Percentiles rank a stretch among this genome's conserved stretches.
phyloP scores from a whole-genome alignment of 2,797 vertebrate species.

The Lagodon rhomboides region DNA sequence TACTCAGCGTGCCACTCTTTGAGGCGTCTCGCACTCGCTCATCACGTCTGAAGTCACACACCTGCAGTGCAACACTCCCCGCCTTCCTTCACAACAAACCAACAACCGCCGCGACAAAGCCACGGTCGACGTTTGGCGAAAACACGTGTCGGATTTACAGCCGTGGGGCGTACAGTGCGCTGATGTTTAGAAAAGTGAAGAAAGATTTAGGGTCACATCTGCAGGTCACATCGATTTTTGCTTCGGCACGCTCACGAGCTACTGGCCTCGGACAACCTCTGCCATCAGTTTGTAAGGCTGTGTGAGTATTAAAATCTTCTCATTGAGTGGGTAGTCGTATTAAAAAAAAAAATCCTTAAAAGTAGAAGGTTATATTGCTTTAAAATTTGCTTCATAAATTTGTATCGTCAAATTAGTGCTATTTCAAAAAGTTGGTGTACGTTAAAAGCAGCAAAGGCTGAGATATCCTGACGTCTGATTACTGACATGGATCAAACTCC shows the following conservation, averaged over 20 bases:
- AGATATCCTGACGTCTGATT: not conserved
- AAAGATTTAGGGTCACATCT: no score
- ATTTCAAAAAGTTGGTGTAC: not conserved
- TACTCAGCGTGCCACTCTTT: not conserved
- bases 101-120: not conserved
- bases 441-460: not conserved
- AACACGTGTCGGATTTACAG: not conserved
- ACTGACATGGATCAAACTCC: not conserved
- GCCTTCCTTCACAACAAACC: not conserved
- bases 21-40: not conserved
- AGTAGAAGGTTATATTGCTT: no score
- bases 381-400: no score
- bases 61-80: not conserved
- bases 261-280: no score
- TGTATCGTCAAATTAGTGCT: no score
- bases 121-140: not conserved
- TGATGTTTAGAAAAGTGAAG: not conserved
- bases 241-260: no score
- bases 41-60: constrained; percentile 7
- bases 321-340: no score
- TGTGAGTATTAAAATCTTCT: no score
- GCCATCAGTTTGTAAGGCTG: no score
- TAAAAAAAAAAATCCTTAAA: no score
- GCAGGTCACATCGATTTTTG: no score
- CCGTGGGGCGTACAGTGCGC: not conserved